phyloP scores from a whole-genome alignment of 2,888 invertebrate species.

The Netelia melanura region DNA sequence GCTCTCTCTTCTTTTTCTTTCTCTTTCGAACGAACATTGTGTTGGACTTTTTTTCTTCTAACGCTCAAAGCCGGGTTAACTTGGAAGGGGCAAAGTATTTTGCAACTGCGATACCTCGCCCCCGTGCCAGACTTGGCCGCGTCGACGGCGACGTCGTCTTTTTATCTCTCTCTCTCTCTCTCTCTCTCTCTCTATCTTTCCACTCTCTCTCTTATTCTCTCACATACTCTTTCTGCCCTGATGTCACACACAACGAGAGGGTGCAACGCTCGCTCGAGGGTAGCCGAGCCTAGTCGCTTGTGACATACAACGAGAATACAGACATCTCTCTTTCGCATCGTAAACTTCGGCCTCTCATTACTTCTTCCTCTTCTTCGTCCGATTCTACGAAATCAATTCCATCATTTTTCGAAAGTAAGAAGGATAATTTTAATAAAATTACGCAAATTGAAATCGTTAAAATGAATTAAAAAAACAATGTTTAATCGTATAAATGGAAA shows the following conservation, averaged over 20 bases:
- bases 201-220: neutral
- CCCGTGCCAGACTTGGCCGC: neutral
- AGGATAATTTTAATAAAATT: no score
- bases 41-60: constrained; percentile 22
- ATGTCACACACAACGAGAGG: constrained; percentile 35
- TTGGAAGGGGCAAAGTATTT: neutral
- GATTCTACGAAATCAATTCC: no score
- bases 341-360: constrained; percentile 5
- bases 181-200: no score
- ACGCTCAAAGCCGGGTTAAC: neutral
- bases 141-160: neutral
- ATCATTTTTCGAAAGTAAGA: no score
- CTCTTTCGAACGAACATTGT: constrained; percentile 44
- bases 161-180: neutral
- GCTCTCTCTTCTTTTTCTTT: neutral
- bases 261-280: constrained; percentile 72
- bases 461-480: no score
- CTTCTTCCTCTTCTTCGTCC: constrained; percentile 6
- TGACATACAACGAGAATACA: constrained; percentile 31
- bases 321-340: constrained; percentile 17
- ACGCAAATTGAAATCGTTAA: no score
- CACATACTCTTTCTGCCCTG: neutral
- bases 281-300: constrained; percentile 55
- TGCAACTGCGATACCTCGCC: neutral
- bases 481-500: no score